Conservation (phyloP, 2,888 invertebrate species). For the Tortrix viridana region DNA sequence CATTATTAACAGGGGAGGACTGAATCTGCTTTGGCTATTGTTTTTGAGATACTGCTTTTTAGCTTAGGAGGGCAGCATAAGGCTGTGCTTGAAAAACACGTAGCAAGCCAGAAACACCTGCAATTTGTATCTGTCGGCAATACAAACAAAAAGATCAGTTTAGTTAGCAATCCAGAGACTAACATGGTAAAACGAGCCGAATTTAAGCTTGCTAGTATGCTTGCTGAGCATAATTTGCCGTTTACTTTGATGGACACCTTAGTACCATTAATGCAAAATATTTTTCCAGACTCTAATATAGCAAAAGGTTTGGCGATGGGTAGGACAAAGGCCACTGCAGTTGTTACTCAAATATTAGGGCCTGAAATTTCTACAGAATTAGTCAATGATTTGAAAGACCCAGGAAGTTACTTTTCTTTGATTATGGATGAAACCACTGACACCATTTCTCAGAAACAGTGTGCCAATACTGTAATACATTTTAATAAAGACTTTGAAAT, state of each 20-base stretch:
- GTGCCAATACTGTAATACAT: conserved; percentile 7
- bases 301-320: conserved; percentile 12
- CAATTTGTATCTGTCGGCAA: background rate
- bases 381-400: background rate
- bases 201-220: conserved; percentile 8
- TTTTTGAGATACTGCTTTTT: too few species aligned
- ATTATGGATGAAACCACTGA: conserved; percentile 16
- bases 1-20: too few species aligned
- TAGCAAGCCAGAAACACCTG: conserved; percentile 5
- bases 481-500: conserved; percentile 6
- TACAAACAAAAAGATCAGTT: conserved; percentile 7
- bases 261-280: conserved; percentile 19
- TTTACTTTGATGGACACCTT: conserved; percentile 17
- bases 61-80: too few species aligned
- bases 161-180: conserved; percentile 10
- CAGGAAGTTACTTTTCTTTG: conserved; percentile 8
- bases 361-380: conserved; percentile 7
- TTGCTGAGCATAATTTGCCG: conserved; percentile 9
- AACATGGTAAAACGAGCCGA: conserved; percentile 7
- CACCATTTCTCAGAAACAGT: conserved; percentile 7
- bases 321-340: conserved; percentile 20
- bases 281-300: conserved; percentile 12
- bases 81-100: conserved; percentile 13
- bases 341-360: conserved; percentile 17
- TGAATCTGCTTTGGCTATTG: too few species aligned